Base-by-base conservation (phyloP, 1,140 invertebrate species). In the Brachionus angularis region DNA sequence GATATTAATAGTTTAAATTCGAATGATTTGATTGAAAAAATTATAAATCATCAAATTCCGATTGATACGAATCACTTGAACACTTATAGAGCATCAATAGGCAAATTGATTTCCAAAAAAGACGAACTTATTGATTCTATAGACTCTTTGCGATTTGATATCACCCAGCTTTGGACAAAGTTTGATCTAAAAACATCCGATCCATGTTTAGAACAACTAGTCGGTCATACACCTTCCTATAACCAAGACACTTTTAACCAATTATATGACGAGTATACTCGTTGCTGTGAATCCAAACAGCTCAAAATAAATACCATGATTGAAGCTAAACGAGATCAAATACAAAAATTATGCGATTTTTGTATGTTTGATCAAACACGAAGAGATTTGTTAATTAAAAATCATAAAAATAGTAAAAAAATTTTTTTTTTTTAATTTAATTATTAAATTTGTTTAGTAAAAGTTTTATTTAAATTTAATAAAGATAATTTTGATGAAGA, bases 401-500 rank as follows among this genome's bases (percentile, higher is more conserved):
- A n/a, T n/a, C n/a, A n/a, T n/a, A n/a, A n/a, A n/a, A n/a, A n/a
- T n/a, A n/a, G n/a, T n/a, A n/a, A n/a, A n/a, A n/a, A n/a, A n/a
- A n/a, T n/a, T n/a, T n/a, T n/a, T n/a, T n/a, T n/a, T n/a, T n/a
- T n/a, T n/a, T n/a, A n/a, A n/a, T n/a, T n/a, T n/a, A n/a, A n/a
- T n/a, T n/a, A n/a, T n/a, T n/a, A n/a, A n/a, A n/a, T n/a, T n/a
- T n/a, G n/a, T n/a, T n/a, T n/a, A n/a, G n/a, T n/a, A n/a, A n/a
- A 34, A 18, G 33, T n/a, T n/a, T 34, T 16, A 31, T 31, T 16
- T 3, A 31, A 53, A 27, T 31, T 31, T n/a, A n/a, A n/a, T 33
- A 25, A 8, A 55, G 52, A 55, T 33, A 34, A 34, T 14, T 67
- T 34, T 12, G n/a, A 18, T 8, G 62, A 67, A 50, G 62, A 67